A percentile compares a stretch with the other conserved stretches of the same genome.
These are phyloP conservation scores for Gari tellinella DNA, from an alignment of 2,888 invertebrate genomes.

Conservation along the genomic window DNA sequence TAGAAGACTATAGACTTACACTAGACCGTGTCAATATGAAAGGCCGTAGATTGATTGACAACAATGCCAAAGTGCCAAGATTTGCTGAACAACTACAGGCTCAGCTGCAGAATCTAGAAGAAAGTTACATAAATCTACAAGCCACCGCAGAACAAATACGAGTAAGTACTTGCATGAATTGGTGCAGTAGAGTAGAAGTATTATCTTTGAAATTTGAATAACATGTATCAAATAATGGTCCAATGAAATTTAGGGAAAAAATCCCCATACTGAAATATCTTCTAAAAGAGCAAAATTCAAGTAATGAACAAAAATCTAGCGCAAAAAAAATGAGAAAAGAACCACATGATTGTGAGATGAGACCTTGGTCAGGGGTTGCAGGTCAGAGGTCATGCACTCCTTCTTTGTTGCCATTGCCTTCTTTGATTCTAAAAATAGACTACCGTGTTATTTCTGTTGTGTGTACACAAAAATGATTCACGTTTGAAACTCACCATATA, in stretches of 20 bases:
- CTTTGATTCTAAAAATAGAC: slow-evolving; percentile 54
- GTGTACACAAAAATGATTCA: slow-evolving; percentile 40
- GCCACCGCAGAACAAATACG: slow-evolving; percentile 96
- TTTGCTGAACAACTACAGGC: slow-evolving; percentile 92
- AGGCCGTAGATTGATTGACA: slow-evolving; percentile 93
- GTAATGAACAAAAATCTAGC: not conserved
- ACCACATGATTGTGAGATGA: slow-evolving; percentile 6
- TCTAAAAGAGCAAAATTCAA: too few species aligned
- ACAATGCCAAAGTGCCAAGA: slow-evolving; percentile 88
- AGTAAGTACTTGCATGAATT: slow-evolving; percentile 73
- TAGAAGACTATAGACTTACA: slow-evolving; percentile 92
- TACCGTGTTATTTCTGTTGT: slow-evolving; percentile 36
- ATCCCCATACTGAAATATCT: too few species aligned
- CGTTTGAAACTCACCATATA: slow-evolving; percentile 37
- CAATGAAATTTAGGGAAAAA: too few species aligned
- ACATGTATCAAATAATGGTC: not conserved
- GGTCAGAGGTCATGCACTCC: slow-evolving; percentile 64
- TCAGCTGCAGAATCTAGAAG: slow-evolving; percentile 95
- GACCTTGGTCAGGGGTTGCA: slow-evolving; percentile 67
- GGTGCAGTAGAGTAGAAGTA: slow-evolving; percentile 8
- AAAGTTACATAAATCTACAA: slow-evolving; percentile 95
- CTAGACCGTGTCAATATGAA: slow-evolving; percentile 93
- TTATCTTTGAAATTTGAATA: slow-evolving; percentile 17
- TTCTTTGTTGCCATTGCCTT: slow-evolving; percentile 67
- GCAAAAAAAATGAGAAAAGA: not conserved